Evolutionary conservation across 1,140 invertebrate genomes (phyloP), one percentile per base, ranked within the genome.

Genomic region (Argopecten irradians): DNA sequence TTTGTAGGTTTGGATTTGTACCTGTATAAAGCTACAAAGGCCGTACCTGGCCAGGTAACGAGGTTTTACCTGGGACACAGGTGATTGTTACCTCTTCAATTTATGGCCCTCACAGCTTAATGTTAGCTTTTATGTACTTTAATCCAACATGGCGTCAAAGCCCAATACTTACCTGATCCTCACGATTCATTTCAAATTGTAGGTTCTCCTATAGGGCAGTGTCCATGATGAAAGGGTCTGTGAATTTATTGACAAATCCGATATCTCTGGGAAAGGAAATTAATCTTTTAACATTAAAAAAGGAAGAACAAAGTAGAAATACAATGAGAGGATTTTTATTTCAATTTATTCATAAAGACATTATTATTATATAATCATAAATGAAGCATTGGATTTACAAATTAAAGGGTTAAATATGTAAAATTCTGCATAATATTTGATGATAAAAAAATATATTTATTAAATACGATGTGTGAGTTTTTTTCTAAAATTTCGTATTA

Each of bases 91-190:
- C 19, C 32, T 41, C 28, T 34, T 32, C 82, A 83, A 83, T 87
- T 83, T 87, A 39, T 34, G 32, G 86, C 39, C 36, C 82, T 87
- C 36, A 87, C 86, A 83, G 82, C 83, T 83, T 82, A 87, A 87
- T 82, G 82, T 87, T 71, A 71, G 55, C 71, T 87, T 87, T 87
- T 87, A 87, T 87, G 83, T 87, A 83, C 71, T 87, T 87, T 87
- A 83, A 87, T 87, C 34, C 83, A n/a, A 83, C 71, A 41, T 87
- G 41, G 36, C 35, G 82, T 22, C 43, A 83, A 87, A 87, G 82
- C 35, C 83, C 46, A 55, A 87, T 87, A 36, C 82, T 39, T 87
- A 87, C 86, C 32, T 87, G 46, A 88, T 85, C 84, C n/a, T 71
- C 55, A 71, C 55, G 55, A 71, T 71, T 71, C 85, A 34, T 88